Evolutionary conservation across 2,113 vertebrate species (phyloP).

Genomic region (Daboia siamensis): DNA sequence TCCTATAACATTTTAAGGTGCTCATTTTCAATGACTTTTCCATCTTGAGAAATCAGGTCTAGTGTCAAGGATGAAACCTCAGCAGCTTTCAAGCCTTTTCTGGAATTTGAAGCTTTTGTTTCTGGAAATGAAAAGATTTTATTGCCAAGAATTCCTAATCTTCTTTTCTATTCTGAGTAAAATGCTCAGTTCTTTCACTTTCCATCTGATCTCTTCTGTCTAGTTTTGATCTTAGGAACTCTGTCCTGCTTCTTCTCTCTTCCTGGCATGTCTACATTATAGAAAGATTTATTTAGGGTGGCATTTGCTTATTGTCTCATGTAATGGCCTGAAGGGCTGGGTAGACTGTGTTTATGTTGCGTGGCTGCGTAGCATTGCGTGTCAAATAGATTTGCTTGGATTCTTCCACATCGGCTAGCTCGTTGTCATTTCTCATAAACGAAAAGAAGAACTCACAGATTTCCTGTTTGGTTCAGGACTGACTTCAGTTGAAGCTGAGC

Average conservation of each 20-base stretch:
- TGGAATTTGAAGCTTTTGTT: not conserved
- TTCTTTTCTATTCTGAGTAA: not conserved
- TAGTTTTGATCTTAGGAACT: not conserved
- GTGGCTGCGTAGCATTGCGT: not conserved
- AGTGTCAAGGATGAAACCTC: not conserved
- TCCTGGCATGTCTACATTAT: not conserved
- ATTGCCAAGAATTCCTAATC: not conserved
- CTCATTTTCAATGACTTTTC: not conserved
- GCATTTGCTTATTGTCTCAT: slow-evolving; percentile 35
- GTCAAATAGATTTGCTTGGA: slow-evolving; percentile 32
- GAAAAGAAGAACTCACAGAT: slow-evolving; percentile 29
- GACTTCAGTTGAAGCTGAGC: not conserved
- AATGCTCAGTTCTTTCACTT: not conserved
- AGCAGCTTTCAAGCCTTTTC: not conserved
- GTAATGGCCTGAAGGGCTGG: slow-evolving; percentile 5
- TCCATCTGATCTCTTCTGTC: not conserved
- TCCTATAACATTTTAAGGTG: not conserved
- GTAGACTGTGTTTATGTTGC: not conserved
- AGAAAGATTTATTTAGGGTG: slow-evolving; percentile 29
- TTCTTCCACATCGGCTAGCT: slow-evolving; percentile 5
- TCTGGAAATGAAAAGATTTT: not conserved
- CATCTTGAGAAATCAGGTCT: not conserved
- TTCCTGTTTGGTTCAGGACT: slow-evolving; percentile 18
- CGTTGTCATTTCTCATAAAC: slow-evolving; percentile 38
- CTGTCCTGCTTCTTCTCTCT: not conserved